Percentiles rank a stretch among this genome's conserved stretches.
Evolutionary conservation across 2,113 vertebrate species (phyloP).

Genomic region (Charina bottae): DNA sequence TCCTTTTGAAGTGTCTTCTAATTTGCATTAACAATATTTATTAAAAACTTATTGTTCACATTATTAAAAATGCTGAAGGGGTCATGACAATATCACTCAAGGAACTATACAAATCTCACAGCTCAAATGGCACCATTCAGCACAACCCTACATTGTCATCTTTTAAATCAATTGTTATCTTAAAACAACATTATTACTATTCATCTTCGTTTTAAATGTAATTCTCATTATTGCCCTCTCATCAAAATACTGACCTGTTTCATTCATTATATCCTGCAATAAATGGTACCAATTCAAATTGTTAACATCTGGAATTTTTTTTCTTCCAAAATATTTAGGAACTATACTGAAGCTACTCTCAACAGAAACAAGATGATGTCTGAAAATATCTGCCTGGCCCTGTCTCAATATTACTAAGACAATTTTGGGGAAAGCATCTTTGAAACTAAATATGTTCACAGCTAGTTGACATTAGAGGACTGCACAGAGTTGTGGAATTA

Average conservation of each 20-base stretch:
- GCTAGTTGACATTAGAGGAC: not conserved
- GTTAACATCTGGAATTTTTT: not conserved
- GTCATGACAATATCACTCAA: not conserved
- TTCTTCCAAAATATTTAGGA: not conserved
- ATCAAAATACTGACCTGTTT: not conserved
- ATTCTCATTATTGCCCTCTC: not conserved
- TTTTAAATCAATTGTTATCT: constrained; percentile 2
- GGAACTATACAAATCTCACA: not conserved
- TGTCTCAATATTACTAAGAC: not conserved
- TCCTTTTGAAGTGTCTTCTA: not conserved
- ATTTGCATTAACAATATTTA: not conserved
- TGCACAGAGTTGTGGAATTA: not conserved
- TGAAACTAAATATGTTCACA: not conserved
- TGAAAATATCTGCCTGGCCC: not conserved
- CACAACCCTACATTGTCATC: not conserved
- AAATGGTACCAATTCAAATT: not conserved
- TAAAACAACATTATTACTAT: not conserved
- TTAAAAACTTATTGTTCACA: not conserved
- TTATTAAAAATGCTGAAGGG: not conserved
- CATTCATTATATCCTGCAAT: not conserved
- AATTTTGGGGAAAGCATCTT: not conserved
- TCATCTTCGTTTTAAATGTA: not conserved
- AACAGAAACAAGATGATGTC: too few relatives aligned
- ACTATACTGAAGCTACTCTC: not conserved
- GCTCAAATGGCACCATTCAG: not conserved